phyloP scores from a whole-genome alignment of 2,113 vertebrate species.

The Cepphus grylle region DNA sequence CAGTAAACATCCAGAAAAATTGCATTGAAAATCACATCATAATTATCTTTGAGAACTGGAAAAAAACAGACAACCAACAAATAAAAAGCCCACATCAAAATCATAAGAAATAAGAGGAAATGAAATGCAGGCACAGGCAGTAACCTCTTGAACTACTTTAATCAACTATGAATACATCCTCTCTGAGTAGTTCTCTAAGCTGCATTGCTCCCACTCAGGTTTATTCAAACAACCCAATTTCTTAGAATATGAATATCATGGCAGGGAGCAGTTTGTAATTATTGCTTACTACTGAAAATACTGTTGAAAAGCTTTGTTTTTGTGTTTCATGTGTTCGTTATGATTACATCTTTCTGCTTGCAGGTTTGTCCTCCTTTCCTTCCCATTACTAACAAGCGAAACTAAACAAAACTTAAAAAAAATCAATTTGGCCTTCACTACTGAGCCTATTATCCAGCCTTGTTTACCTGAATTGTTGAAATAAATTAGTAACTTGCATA shows the following conservation, averaged over 20 bases:
- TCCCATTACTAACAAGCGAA: background rate
- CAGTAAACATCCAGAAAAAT: background rate
- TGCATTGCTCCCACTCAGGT: background rate
- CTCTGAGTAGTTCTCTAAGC: background rate
- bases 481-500: background rate
- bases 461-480: background rate
- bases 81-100: background rate
- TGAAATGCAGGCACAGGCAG: background rate
- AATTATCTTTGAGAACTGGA: background rate
- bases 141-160: background rate
- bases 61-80: background rate
- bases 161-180: background rate
- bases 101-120: background rate
- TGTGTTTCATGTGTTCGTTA: background rate
- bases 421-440: background rate
- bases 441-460: background rate
- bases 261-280: background rate
- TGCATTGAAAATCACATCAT: background rate
- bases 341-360: background rate
- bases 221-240: background rate
- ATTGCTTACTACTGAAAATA: background rate
- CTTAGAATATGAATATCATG: background rate
- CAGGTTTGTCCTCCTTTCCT: background rate
- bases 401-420: background rate
- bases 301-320: background rate